These are phyloP conservation scores for Galagoides demidoff DNA, from an alignment of 2,797 vertebrate species.

Conservation along the genomic window DNA sequence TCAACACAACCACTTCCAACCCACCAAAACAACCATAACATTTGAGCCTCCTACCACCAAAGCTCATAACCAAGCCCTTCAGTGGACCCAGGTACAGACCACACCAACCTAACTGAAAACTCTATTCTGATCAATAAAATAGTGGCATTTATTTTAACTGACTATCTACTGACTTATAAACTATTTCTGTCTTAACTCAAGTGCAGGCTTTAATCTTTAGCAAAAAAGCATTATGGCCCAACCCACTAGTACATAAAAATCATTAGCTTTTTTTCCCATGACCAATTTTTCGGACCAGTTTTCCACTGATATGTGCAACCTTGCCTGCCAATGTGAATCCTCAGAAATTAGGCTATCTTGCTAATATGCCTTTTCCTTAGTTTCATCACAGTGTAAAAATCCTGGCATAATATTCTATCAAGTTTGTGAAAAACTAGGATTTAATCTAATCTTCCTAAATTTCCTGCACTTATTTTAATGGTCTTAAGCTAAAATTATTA, in stretches of 20 bases:
- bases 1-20: background rate
- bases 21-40: background rate
- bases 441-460: background rate
- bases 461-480: background rate
- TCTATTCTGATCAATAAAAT: background rate
- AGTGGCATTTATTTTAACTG: background rate
- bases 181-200: background rate
- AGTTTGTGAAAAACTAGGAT: background rate
- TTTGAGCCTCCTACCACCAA: background rate
- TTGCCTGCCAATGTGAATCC: background rate
- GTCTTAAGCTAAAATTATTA: slow-evolving; percentile 9
- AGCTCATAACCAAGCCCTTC: background rate
- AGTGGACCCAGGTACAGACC: background rate
- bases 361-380: background rate
- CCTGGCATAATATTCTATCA: background rate
- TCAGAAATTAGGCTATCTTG: background rate
- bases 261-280: background rate
- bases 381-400: background rate
- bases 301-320: background rate
- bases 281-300: background rate
- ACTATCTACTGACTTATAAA: background rate
- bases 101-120: background rate
- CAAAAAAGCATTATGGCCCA: background rate
- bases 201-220: background rate
- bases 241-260: background rate